Base-by-base conservation (phyloP, 2,888 invertebrate species). In the Apamea epomidion region DNA sequence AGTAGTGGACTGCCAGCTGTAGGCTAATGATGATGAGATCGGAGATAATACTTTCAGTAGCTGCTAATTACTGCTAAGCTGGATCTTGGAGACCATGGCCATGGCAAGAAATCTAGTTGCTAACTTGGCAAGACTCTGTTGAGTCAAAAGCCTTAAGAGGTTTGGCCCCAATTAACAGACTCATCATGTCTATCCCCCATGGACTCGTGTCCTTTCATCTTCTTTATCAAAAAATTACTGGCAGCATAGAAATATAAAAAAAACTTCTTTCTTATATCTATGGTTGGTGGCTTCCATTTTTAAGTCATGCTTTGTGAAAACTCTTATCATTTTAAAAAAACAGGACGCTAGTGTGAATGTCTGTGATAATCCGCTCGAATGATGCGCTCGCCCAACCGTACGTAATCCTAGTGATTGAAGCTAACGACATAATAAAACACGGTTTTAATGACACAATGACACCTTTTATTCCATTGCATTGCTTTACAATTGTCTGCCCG, bases 401-500 rank as follows among this genome's bases (percentile, higher is more conserved):
- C 18, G 18, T 81, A 81, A 81, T 74, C 68, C 60, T 32, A 54
- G 45, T 67, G 21, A 68, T 81, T 73, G 73, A 54, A 74, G 51
- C 62, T 64, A 68, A 80, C 64, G 16, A 69, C 48, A 25, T 70
- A 37, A 48, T 74, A 65, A 48, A 68, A 74, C 18, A 51, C 29
- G 64, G 65, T 25, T 65, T 58, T 81, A 64, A 29, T 42, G 62
- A 74, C 45, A 48, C 16, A 70, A 70, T 74, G 42, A 74, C 64
- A 81, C n/a, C 16, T 69, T 81, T 81, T 37, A 65, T 65, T 65
- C n/a, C 16, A 58, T 65, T 54, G 12, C 5, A 29, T 5, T 16
- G 29, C 3, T 2, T 29, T 62, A 29, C 5, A 2, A 62, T 16
- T 62, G 62, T 1, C 3, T 62, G 29, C 16, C 16, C 14, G 42